These are phyloP conservation scores for Thymelicus acteon DNA, from an alignment of 2,888 invertebrate species.

Conservation along the genomic window DNA sequence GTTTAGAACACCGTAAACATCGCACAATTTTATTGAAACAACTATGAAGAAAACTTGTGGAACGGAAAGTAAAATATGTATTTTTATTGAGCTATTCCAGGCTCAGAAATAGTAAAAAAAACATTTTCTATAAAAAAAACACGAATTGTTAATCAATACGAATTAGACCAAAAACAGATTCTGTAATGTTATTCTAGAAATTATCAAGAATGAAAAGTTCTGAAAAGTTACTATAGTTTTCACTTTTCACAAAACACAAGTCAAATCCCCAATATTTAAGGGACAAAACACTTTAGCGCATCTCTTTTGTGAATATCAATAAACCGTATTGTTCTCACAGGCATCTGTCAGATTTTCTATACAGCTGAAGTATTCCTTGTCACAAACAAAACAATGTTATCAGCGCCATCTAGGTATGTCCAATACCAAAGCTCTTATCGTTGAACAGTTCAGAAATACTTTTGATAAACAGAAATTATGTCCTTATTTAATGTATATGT, in stretches of 20 bases:
- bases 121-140: conserved; percentile 14
- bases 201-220: neutral
- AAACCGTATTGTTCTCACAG: conserved; percentile 34
- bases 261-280: conserved; percentile 32
- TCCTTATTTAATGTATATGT: too few species aligned
- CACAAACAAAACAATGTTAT: conserved; percentile 46
- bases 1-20: conserved; percentile 28
- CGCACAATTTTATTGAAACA: conserved; percentile 10
- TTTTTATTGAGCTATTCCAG: conserved; percentile 1
- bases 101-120: neutral
- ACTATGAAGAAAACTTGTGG: neutral
- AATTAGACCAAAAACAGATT: conserved; percentile 8
- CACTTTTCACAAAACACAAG: conserved; percentile 11
- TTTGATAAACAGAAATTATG: too few species aligned
- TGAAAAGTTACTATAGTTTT: neutral
- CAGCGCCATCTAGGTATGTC: conserved; percentile 44
- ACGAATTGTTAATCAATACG: conserved; percentile 28
- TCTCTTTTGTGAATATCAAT: conserved; percentile 14
- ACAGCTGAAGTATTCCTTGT: conserved; percentile 2
- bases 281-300: conserved; percentile 42
- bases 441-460: conserved; percentile 26
- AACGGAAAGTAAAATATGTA: conserved; percentile 2
- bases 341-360: conserved; percentile 62
- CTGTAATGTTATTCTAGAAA: neutral
- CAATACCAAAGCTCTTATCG: neutral